These are phyloP conservation scores for Odocoileus hemionus DNA, from an alignment of 2,113 vertebrate species.

Conservation along the genomic window DNA sequence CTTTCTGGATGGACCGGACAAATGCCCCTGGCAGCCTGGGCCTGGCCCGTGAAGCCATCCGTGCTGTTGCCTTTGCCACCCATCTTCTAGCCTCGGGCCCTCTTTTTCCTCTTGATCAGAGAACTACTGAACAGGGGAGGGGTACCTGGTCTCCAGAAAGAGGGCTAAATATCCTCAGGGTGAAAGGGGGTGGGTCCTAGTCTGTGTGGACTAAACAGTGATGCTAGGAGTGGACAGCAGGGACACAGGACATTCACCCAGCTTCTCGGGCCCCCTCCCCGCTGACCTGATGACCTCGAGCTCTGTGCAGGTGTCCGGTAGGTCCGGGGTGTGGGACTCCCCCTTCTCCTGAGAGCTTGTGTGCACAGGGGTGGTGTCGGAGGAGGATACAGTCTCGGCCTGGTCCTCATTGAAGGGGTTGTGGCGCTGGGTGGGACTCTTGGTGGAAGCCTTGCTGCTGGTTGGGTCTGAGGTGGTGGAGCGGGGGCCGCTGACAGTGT, in stretches of 20 bases:
- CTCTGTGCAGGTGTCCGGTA: slow-evolving; percentile 80
- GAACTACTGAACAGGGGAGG: not conserved
- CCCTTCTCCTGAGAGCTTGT: slow-evolving; percentile 68
- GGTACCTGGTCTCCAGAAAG: not conserved
- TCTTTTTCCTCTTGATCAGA: not conserved
- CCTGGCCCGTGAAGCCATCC: accelerated
- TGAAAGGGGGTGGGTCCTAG: accelerated
- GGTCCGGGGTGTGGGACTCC: slow-evolving; percentile 70
- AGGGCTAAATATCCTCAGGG: not conserved
- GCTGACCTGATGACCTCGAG: slow-evolving; percentile 96
- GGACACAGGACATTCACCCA: not conserved
- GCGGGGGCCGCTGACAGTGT: slow-evolving; percentile 89
- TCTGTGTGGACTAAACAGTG: not conserved
- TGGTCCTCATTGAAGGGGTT: slow-evolving; percentile 93
- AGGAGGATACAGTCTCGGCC: slow-evolving; percentile 81
- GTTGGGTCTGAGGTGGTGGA: slow-evolving; percentile 85
- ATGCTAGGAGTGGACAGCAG: not conserved
- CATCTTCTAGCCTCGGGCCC: not conserved
- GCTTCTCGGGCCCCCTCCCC: not conserved
- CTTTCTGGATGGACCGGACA: not conserved
- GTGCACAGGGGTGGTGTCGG: slow-evolving; percentile 90
- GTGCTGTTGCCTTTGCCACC: accelerated
- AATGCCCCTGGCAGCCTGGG: not conserved
- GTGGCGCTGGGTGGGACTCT: slow-evolving; percentile 89
- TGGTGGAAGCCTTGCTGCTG: slow-evolving; percentile 70